Conservation (phyloP, 2,113 vertebrate genomes). For the Mus spicilegus region DNA sequence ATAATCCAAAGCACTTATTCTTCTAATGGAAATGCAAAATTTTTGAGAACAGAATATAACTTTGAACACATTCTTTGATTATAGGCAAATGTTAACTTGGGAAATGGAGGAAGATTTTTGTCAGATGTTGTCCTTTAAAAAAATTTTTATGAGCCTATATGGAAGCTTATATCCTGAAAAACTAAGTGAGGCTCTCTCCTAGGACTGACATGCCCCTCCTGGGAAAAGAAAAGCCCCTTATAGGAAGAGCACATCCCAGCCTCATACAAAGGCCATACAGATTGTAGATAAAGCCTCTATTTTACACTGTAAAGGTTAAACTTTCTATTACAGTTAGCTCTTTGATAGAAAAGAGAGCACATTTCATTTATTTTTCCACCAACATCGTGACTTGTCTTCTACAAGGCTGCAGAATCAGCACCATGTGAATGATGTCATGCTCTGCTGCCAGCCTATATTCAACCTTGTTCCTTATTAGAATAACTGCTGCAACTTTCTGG, state of each 20-base stretch:
- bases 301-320: not conserved
- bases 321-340: not conserved
- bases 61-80: not conserved
- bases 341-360: not conserved
- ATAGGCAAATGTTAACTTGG: not conserved
- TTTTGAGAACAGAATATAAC: not conserved
- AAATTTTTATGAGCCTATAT: not conserved
- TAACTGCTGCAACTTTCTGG: not conserved
- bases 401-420: not conserved
- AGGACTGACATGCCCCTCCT: not conserved
- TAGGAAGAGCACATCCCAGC: not conserved
- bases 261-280: not conserved
- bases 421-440: not conserved
- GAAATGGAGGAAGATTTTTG: not conserved
- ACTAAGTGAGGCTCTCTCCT: not conserved
- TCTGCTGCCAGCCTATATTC: not conserved
- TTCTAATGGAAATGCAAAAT: not conserved
- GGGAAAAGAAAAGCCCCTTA: not conserved
- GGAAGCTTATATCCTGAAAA: not conserved
- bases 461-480: not conserved
- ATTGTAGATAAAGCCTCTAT: not conserved
- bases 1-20: not conserved
- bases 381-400: not conserved
- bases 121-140: not conserved
- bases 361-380: not conserved